Evolutionary conservation across 2,888 invertebrate genomes (phyloP).

Genomic region (Desoria tigrina): DNA sequence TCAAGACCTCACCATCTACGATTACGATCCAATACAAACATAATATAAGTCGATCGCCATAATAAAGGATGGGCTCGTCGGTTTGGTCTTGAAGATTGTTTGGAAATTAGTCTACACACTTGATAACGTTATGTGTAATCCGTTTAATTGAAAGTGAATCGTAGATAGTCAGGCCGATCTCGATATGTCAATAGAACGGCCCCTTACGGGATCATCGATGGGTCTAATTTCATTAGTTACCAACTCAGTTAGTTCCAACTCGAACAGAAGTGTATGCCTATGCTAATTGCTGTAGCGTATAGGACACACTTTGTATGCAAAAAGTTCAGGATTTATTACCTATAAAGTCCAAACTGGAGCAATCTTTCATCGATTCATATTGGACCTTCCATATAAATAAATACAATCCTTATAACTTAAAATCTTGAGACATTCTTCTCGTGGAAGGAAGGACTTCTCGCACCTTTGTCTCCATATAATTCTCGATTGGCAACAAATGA

Average conservation of each 20-base stretch:
- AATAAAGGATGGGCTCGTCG: not conserved
- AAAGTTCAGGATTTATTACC: slow-evolving; percentile 6
- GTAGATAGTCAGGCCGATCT: not conserved
- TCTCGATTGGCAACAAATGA: slow-evolving; percentile 4
- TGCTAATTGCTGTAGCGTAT: no score
- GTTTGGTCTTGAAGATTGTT: not conserved
- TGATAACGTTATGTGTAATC: not conserved
- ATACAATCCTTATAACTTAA: no score
- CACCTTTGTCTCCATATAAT: not conserved
- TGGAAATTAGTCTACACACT: not conserved
- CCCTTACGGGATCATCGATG: no score
- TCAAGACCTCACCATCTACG: not conserved
- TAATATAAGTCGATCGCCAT: no score
- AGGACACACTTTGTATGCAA: no score
- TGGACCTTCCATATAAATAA: no score
- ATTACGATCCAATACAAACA: no score
- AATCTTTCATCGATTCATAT: no score
- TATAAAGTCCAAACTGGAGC: slow-evolving; percentile 8
- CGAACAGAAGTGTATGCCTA: not conserved
- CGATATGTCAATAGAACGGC: no score
- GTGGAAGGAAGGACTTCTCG: slow-evolving; percentile 6
- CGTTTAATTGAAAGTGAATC: slow-evolving; percentile 4
- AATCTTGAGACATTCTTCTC: not conserved
- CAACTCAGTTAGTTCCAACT: not conserved
- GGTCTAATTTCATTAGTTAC: no score